Base-by-base conservation (phyloP, 2,797 vertebrate genomes). In the Sandelia bainsii region DNA sequence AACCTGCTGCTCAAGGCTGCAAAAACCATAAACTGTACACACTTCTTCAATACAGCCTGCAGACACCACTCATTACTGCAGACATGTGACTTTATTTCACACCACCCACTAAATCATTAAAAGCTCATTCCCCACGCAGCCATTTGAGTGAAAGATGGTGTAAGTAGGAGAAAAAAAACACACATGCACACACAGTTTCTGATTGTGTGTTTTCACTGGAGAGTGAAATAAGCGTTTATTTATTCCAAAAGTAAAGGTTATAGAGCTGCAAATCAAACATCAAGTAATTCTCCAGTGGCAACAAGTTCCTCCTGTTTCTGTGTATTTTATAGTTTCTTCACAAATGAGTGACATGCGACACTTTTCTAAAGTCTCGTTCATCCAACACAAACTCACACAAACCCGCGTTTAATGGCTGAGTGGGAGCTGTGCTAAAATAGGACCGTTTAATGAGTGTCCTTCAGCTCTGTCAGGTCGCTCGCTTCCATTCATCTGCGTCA, bases 371-470 rank as follows among this genome's bases (percentile, higher is more conserved):
- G 19, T n/a, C 14, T n/a, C 1, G 34, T 50, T 57, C 67, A 17
- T 39, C 16, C 8, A 6, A 23, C 27, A 23, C 7, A 42, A 4
- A 54, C 29, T 13, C 53, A 44, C 57, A 65, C 65, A 53, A 52
- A 25, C 7, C 44, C 27, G 2, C 62, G 60, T 80, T 80, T 82
- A 77, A 79, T 19, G 66, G 44, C 14, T 67, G 71, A 79, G 27
- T 32, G 73, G 73, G 53, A 48, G 1, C 9, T 20, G 71, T 17
- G 60, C 71, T 77, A 69, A 81, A 83, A 79, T 44, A 57, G 70
- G 62, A 60, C 60, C n/a, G 68, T 85, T 86, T 77, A 88, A 88
- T 82, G 80, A 88, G 65, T 67, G 52, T 70, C 77, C 69, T 54
- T 56, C 67, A 29, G 71, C 60, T 34, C 53, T 5, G 50, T 42